Evolutionary conservation across 2,797 vertebrate genomes (phyloP).

Genomic region (Eremophila alpestris): DNA sequence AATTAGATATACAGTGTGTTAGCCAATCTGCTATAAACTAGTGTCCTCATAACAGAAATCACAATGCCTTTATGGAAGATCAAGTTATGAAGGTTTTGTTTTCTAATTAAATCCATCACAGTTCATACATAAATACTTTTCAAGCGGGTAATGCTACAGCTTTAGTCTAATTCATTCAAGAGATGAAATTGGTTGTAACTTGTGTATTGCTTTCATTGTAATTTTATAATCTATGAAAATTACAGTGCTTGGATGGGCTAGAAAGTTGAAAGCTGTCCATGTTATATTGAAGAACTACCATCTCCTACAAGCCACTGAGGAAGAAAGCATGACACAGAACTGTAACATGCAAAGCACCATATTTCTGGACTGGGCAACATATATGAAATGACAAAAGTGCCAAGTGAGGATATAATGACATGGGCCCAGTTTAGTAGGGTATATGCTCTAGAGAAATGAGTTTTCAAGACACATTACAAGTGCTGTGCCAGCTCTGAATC

Average conservation of each 20-base stretch:
- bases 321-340: background rate
- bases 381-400: background rate
- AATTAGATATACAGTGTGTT: background rate
- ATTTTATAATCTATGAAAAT: background rate
- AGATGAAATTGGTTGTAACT: background rate
- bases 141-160: background rate
- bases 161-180: background rate
- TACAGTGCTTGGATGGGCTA: background rate
- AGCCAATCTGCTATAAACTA: background rate
- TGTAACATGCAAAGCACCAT: background rate
- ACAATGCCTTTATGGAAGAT: background rate
- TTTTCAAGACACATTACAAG: background rate
- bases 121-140: background rate
- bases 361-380: background rate
- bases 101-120: background rate
- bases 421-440: background rate
- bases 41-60: background rate
- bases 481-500: background rate
- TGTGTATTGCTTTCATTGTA: background rate
- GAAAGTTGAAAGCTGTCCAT: background rate
- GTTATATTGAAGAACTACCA: background rate
- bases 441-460: background rate
- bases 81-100: background rate
- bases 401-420: background rate
- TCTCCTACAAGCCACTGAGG: background rate